Conservation (phyloP, 2,888 invertebrate species). For the Netelia fuscicornis region DNA sequence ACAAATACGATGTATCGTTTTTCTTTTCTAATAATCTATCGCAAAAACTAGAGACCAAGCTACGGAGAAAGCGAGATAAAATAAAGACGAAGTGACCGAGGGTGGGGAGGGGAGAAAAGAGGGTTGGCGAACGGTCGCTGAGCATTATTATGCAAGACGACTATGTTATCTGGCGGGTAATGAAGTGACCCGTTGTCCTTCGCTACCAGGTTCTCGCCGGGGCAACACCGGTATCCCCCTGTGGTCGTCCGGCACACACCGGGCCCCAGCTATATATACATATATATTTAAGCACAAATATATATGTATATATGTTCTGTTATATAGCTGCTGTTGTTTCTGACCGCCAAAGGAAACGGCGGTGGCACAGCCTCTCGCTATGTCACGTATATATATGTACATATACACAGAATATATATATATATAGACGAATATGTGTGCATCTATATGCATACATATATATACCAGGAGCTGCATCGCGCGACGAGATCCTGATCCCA, state of each 20-base stretch:
- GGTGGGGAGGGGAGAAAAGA: constrained; percentile 54
- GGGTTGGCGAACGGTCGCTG: constrained; percentile 44
- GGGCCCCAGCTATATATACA: constrained; percentile 64
- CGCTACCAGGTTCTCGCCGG: constrained; percentile 77
- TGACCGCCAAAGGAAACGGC: constrained; percentile 64
- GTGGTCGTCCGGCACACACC: constrained; percentile 57
- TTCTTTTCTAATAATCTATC: constrained; percentile 35
- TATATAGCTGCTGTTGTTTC: constrained; percentile 29
- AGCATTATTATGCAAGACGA: constrained; percentile 79
- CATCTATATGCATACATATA: not conserved
- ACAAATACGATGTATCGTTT: not conserved
- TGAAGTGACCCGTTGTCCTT: constrained; percentile 80
- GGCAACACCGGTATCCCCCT: constrained; percentile 65
- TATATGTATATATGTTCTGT: not conserved
- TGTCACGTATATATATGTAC: constrained; percentile 16
- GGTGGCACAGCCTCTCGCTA: constrained; percentile 37
- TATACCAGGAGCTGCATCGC: constrained; percentile 44
- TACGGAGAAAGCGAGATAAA: not conserved
- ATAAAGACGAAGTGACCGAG: constrained; percentile 22
- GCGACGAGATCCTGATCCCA: constrained; percentile 77
- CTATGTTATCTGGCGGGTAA: constrained; percentile 80
- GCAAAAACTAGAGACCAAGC: not conserved
- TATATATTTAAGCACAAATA: constrained; percentile 39
- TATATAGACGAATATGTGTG: not conserved
- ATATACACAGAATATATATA: not conserved